Base-by-base conservation (phyloP, 2,888 invertebrate genomes). In the Machimus atricapillus region DNA sequence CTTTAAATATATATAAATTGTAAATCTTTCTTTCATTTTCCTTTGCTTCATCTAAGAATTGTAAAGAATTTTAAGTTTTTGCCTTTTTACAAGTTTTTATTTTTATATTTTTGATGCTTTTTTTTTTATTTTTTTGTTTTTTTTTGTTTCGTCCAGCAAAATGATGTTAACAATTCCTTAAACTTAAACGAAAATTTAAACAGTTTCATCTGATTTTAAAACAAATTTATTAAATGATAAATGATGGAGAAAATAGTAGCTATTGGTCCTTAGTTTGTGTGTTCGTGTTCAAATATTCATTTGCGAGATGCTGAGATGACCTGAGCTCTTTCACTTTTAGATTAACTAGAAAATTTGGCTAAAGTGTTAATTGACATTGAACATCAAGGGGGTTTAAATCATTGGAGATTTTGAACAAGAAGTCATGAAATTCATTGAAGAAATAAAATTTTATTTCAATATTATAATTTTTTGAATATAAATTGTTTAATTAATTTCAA, bases 1-100 rank as follows among this genome's bases (percentile, higher is more conserved):
- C 85, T 85, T 85, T 85, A 85, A 85, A 85, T 85, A 85, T 85
- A 76, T 83, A 66, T 83, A 83, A 83, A 83, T 83, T 83, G 83
- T 83, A 83, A 81, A 83, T 83, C 58, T 83, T 79, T 66, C 66
- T 66, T 66, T 66, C 66, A 66, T 83, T 83, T 83, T 83, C 34
- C 27, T 73, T 83, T 83, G n/a, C 66, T 73, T 83, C 66, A 23
- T 83, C 83, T 83, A 83, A 66, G 83, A 66, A 83, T 83, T 83
- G 19, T 83, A 40, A 66, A 66, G 83, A 83, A 37, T 83, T 81
- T 81, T 27, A 81, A 52, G 34, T 56, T 81, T 56, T 81, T 81
- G 27, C 31, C 56, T 81, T 83, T 83, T 83, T 83, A 66, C 58
- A 83, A 40, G 23, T 27, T 83, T 83, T 83, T 58, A n/a, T 66